phyloP scores from a whole-genome alignment of 2,113 vertebrate genomes.

The Erythrolamprus reginae region DNA sequence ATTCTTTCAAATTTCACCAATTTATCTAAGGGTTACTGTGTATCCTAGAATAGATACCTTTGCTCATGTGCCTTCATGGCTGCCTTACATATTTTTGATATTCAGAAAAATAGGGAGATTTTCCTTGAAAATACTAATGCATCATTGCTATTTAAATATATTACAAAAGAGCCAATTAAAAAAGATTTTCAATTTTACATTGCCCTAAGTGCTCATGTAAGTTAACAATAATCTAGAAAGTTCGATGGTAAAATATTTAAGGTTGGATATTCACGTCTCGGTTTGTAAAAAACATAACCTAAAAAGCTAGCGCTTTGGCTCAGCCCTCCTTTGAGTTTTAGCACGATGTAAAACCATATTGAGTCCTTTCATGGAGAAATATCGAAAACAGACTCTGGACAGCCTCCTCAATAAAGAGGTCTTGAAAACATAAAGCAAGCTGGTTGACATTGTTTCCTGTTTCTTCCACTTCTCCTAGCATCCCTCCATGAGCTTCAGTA shows the following conservation, averaged over 20 bases:
- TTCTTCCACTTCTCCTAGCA: background rate
- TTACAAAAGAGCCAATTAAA: background rate
- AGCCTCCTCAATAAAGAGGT: background rate
- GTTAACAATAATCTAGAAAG: background rate
- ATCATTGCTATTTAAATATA: background rate
- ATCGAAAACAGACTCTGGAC: background rate
- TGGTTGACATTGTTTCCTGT: background rate
- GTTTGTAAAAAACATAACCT: background rate
- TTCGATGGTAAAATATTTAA: background rate
- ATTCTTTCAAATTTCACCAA: background rate
- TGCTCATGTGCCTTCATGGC: background rate
- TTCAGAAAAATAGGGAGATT: background rate
- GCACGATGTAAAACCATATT: background rate
- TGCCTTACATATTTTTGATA: background rate
- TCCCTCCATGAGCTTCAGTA: background rate
- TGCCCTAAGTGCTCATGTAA: background rate
- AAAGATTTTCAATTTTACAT: background rate
- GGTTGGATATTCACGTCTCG: too few species aligned
- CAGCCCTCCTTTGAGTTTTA: background rate
- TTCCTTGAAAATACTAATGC: background rate
- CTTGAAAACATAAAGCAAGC: background rate
- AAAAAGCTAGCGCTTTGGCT: background rate
- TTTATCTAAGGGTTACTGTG: background rate
- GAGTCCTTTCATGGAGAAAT: background rate
- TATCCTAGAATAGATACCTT: too few species aligned